phyloP scores from a whole-genome alignment of 2,797 vertebrate species.

The Adelosebastes latens region DNA sequence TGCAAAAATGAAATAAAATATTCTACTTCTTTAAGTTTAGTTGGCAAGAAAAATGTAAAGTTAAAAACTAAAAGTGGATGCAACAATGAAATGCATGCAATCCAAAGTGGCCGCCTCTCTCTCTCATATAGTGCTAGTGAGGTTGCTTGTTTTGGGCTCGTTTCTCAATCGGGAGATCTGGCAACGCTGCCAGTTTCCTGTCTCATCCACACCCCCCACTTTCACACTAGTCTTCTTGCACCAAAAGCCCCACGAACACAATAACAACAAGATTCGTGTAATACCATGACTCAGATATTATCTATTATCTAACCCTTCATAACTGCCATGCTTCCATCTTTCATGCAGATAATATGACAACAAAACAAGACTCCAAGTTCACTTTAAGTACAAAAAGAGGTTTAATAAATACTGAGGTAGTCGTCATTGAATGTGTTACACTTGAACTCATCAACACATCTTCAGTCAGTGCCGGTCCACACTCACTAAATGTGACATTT shows the following conservation, averaged over 20 bases:
- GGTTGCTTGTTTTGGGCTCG: too few species aligned
- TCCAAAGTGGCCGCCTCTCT: too few species aligned
- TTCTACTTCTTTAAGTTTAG: too few species aligned
- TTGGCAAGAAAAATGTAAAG: too few species aligned
- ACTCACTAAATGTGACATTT: background rate
- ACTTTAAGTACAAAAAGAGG: slow-evolving; percentile 34
- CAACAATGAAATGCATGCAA: too few species aligned
- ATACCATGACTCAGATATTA: too few species aligned
- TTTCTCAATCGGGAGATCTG: too few species aligned
- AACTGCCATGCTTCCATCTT: too few species aligned
- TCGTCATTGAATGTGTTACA: slow-evolving; percentile 48
- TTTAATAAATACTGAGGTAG: slow-evolving; percentile 83
- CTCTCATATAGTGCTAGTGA: too few species aligned
- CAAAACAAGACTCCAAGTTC: slow-evolving; percentile 8
- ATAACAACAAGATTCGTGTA: background rate
- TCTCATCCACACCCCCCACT: background rate
- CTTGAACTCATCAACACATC: slow-evolving; percentile 15
- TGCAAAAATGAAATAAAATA: too few species aligned
- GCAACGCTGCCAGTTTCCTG: slow-evolving; percentile 35
- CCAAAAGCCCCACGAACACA: too few species aligned
- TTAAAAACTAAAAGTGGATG: too few species aligned
- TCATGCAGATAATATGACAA: background rate
- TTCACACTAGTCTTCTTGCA: slow-evolving; percentile 30
- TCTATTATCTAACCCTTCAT: background rate
- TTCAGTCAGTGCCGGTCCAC: slow-evolving; percentile 4